Evolutionary conservation across 2,888 invertebrate genomes (phyloP), one percentile per base, ranked within the genome.

Genomic region (Ophion costatus): DNA sequence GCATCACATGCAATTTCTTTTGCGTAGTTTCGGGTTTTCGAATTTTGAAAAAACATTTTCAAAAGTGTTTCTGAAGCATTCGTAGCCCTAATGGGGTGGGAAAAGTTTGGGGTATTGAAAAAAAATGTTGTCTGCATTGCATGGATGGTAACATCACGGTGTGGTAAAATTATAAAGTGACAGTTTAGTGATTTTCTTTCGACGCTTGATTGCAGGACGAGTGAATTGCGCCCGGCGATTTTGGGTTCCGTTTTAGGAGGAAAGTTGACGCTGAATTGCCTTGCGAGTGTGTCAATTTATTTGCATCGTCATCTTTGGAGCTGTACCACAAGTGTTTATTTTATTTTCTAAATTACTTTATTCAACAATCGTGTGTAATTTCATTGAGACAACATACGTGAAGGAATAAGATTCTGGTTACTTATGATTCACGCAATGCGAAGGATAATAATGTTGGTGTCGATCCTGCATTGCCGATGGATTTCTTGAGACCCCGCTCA

Each of bases 361-460:
- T 14, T 29, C 33, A 64, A 38, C 9, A 38, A 38, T 38, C 38
- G 38, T 38, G 38, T 9, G 7, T 38, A 38, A 38, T 38, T 38
- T 38, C 38, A 7, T 38, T 38, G 38, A 38, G 38, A 38, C 38
- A 9, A 6, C 7, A 38, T 9, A 38, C 9, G 38, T 38, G 1
- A 38, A 64, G 7, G 33, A 64, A 64, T 33, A 29, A 64, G n/a
- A n/a, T 64, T 64, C 17, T 64, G 33, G n/a, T 51, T 38, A 38
- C 38, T 38, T 17, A 51, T 51, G 14, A 51, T 51, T 14, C 4
- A 51, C 17, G 51, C 14, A 5, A 51, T 51, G 6, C 51, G 17
- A 51, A 51, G 1, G 17, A 51, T 17, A 51, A 17, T 14, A 51
- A 51, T 51, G 51, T 51, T 51, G 17, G 11, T 11, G 51, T 51